Evolutionary conservation across 2,797 vertebrate genomes (phyloP), one percentile per base, ranked within the genome.

Genomic region (Scleropages formosus): DNA sequence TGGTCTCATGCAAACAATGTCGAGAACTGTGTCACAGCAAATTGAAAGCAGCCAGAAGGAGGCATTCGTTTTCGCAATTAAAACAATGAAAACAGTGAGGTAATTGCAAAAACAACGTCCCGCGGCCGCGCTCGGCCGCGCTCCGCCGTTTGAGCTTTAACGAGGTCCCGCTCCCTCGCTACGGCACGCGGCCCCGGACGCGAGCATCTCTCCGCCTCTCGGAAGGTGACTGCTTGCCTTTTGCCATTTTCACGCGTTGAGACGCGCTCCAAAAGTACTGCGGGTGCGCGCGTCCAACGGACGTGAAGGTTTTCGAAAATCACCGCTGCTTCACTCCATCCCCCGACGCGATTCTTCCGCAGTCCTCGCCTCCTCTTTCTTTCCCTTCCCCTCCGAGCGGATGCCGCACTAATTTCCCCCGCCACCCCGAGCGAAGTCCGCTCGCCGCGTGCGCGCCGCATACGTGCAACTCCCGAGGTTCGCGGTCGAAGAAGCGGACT

Each of bases 1-100:
- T 11, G 8, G 68, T 47, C 27, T 7, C 0, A 68, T 74, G 81
- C 80, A 60, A 73, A 73, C 56, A 51, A 74, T 61, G 51, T 27
- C 12, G 67, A 73, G 61, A 67, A 24, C 22, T 66, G 51, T 67
- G 20, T 49, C 76, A 60, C 26, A 26, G 12, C 51, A 74, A 74
- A 87, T 82, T 82, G 78, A 79, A 87, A 85, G 81, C 81, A 85
- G 51, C 44, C 73, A 26, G n/a, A 78, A 65, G 69, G 75, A 73
- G 70, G 49, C 78, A 78, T 53, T 15, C 70, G 51, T 61, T 69
- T 67, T n/a, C 39, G 31, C 53, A 79, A 84, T 84, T 75, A 58
- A 71, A 81, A 76, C 76, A 78, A 78, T 20, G 58, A 68, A 75
- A 82, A 78, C 62, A 78, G 31, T 79, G 67, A 86, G 78, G 8